These are phyloP conservation scores for Pontoporia blainvillei DNA, from an alignment of 2,113 vertebrate species.

Conservation along the genomic window DNA sequence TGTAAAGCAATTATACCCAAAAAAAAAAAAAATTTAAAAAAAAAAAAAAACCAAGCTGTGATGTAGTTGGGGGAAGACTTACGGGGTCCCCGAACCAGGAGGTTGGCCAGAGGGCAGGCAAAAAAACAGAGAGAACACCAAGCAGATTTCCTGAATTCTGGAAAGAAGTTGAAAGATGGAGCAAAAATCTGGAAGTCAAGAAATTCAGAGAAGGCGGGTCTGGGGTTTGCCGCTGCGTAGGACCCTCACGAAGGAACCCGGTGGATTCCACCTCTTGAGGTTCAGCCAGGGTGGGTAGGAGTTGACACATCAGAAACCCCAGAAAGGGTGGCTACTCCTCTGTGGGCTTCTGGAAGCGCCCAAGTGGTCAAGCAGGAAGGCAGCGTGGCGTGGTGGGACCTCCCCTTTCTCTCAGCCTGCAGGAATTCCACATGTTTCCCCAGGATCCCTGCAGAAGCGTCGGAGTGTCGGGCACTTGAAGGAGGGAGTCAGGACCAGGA, in stretches of 20 bases:
- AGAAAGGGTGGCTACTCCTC: not conserved
- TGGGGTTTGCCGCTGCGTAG: not conserved
- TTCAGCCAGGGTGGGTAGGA: accelerated
- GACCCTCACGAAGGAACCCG: not conserved
- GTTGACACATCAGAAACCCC: not conserved
- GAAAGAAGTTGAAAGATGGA: not conserved
- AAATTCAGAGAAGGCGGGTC: not conserved
- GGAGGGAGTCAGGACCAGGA: not conserved
- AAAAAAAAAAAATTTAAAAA: no score
- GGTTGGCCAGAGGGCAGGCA: not conserved
- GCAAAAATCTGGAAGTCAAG: not conserved
- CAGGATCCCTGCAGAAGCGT: not conserved
- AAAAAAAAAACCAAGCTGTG: not conserved
- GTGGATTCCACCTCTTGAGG: accelerated
- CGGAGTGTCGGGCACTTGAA: not conserved
- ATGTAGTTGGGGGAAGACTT: not conserved
- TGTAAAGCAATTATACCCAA: no score
- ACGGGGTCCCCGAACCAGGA: accelerated
- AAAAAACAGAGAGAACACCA: not conserved
- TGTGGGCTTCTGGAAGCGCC: not conserved
- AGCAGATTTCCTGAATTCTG: not conserved
- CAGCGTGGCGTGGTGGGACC: accelerated
- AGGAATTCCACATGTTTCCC: not conserved
- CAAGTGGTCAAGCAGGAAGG: not conserved
- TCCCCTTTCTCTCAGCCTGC: not conserved